Evolutionary conservation across 2,797 vertebrate species (phyloP).

Genomic region (Sebastolobus alascanus): DNA sequence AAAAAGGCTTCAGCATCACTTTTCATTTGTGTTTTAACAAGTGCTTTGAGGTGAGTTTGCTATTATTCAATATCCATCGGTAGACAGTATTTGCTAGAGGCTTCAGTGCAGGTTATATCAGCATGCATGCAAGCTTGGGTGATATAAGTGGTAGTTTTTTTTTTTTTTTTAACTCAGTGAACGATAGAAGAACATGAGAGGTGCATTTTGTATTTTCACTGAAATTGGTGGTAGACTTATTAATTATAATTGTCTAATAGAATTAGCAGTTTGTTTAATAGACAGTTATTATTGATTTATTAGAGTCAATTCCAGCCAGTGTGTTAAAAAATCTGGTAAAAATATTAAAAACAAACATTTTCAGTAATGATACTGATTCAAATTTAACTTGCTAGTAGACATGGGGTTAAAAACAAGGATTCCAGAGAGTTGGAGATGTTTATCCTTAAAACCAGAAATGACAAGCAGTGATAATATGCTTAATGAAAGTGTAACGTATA

Average conservation of each 20-base stretch:
- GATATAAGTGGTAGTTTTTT: neutral
- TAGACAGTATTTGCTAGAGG: neutral
- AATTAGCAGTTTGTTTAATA: neutral
- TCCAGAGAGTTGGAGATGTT: neutral
- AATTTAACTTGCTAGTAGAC: neutral
- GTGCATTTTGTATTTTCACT: neutral
- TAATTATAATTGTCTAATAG: neutral
- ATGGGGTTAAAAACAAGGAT: neutral
- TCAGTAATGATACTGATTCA: neutral
- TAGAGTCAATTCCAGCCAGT: neutral
- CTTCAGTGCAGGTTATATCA: neutral
- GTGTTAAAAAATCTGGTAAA: neutral
- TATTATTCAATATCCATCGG: neutral
- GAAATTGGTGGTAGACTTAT: neutral
- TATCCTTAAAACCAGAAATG: neutral
- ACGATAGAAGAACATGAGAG: neutral
- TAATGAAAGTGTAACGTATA: neutral
- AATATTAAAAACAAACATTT: neutral
- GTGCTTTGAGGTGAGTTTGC: slow-evolving; percentile 20
- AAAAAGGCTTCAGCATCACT: slow-evolving; percentile 7
- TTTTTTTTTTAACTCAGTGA: neutral
- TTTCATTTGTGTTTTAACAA: neutral
- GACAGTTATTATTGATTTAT: neutral
- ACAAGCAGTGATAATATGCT: neutral
- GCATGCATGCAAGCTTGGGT: neutral